Conservation (phyloP, 2,888 invertebrate genomes). For the Macaria notata region DNA sequence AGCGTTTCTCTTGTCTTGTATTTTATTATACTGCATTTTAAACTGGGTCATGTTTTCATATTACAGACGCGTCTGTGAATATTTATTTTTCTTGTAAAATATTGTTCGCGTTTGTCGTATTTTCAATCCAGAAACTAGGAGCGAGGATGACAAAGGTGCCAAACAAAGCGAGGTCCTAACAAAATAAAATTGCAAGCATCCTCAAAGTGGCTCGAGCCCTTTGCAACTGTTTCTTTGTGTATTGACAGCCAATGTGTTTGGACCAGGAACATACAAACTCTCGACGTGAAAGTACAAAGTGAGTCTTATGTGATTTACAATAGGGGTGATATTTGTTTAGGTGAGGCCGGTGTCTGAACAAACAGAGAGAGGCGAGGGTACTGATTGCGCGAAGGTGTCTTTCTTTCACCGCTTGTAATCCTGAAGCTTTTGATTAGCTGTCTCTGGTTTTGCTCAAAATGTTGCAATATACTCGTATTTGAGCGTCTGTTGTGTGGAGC, state of each 20-base stretch:
- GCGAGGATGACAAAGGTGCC: slow-evolving; percentile 38
- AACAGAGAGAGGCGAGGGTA: slow-evolving; percentile 41
- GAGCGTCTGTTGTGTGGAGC: too few species aligned
- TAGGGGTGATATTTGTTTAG: slow-evolving; percentile 21
- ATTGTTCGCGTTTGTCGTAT: background rate
- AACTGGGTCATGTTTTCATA: too few species aligned
- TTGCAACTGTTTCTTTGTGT: slow-evolving; percentile 62
- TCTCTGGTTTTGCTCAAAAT: slow-evolving; percentile 38
- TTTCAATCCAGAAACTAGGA: too few species aligned
- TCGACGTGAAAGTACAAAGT: slow-evolving; percentile 41
- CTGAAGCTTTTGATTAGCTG: slow-evolving; percentile 66
- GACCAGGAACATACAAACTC: slow-evolving; percentile 47
- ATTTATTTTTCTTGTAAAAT: too few species aligned
- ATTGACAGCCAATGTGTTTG: slow-evolving; percentile 73
- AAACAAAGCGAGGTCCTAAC: slow-evolving; percentile 34
- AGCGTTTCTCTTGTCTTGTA: background rate
- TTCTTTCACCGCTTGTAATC: slow-evolving; percentile 54
- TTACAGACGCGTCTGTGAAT: too few species aligned
- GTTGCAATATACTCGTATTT: background rate
- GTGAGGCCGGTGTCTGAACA: slow-evolving; percentile 19
- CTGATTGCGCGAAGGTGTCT: slow-evolving; percentile 67
- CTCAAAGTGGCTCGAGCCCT: slow-evolving; percentile 45
- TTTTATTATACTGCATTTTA: too few species aligned
- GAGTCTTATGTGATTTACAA: slow-evolving; percentile 34
- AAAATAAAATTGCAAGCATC: slow-evolving; percentile 52